These are phyloP conservation scores for Agonum fuliginosum DNA, from an alignment of 2,888 invertebrate genomes.

Conservation along the genomic window DNA sequence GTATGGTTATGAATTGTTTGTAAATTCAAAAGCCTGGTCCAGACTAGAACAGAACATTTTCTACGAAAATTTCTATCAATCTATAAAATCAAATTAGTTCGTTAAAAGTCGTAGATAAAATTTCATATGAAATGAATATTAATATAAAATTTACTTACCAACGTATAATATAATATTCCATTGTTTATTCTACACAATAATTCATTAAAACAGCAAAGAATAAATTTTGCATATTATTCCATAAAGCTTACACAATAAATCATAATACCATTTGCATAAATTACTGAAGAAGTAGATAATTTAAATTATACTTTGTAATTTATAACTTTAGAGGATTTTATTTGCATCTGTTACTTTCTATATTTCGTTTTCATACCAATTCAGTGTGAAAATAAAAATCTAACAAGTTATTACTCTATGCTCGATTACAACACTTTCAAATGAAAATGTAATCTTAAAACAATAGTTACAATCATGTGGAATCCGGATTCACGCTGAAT, in stretches of 20 bases:
- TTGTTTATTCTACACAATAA: constrained; percentile 18
- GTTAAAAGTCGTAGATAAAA: too few relatives aligned
- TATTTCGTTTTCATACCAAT: constrained; percentile 23
- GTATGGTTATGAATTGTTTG: too few relatives aligned
- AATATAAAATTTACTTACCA: neutral
- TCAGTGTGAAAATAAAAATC: constrained; percentile 38
- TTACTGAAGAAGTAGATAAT: constrained; percentile 8
- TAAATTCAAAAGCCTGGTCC: too few relatives aligned
- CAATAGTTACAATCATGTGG: neutral
- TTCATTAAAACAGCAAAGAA: neutral
- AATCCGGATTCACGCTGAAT: neutral
- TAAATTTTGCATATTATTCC: constrained; percentile 8
- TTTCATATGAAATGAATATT: neutral
- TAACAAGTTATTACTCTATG: too few relatives aligned
- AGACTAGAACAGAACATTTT: too few relatives aligned
- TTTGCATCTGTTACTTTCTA: constrained; percentile 20
- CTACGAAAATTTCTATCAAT: too few relatives aligned
- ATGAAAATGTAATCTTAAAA: constrained; percentile 1
- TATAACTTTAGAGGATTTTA: neutral
- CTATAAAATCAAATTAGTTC: too few relatives aligned
- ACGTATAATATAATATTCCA: constrained; percentile 3
- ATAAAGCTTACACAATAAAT: neutral
- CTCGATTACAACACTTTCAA: constrained; percentile 24
- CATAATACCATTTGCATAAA: constrained; percentile 13
- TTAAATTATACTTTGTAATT: neutral